Evolutionary conservation across 2,888 invertebrate genomes (phyloP).

Genomic region (Macrophya annulata): DNA sequence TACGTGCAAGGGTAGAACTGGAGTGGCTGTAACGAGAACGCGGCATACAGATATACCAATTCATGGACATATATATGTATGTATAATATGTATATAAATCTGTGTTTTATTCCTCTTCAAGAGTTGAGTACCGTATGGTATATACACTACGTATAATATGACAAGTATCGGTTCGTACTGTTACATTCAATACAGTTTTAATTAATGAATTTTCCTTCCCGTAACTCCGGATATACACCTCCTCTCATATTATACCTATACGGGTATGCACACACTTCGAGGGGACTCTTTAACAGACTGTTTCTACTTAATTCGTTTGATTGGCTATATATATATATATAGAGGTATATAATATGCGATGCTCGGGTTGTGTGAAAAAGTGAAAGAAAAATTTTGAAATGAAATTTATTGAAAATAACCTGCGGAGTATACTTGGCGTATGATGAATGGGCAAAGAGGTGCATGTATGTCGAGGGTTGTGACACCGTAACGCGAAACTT

Average conservation of each 20-base stretch:
- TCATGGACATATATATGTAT: background rate
- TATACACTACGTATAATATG: background rate
- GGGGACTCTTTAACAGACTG: background rate
- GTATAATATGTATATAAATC: too few species aligned
- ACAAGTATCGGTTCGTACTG: background rate
- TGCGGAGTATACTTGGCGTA: too few species aligned
- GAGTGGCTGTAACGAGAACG: background rate
- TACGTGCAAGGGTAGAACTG: background rate
- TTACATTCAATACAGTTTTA: background rate
- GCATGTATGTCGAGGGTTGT: background rate
- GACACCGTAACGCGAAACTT: background rate
- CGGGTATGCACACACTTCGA: too few species aligned
- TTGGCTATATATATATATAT: too few species aligned
- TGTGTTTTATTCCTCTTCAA: background rate
- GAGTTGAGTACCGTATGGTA: background rate
- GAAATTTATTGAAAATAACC: background rate
- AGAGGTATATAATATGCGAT: too few species aligned
- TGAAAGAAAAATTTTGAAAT: too few species aligned
- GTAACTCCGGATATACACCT: slow-evolving; percentile 4
- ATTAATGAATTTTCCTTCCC: background rate
- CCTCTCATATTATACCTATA: background rate
- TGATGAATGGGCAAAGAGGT: background rate
- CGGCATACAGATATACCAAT: background rate
- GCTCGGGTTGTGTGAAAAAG: too few species aligned
- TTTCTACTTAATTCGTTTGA: too few species aligned